Conservation (phyloP, 2,888 invertebrate genomes). For the Yponomeuta sedellus region DNA sequence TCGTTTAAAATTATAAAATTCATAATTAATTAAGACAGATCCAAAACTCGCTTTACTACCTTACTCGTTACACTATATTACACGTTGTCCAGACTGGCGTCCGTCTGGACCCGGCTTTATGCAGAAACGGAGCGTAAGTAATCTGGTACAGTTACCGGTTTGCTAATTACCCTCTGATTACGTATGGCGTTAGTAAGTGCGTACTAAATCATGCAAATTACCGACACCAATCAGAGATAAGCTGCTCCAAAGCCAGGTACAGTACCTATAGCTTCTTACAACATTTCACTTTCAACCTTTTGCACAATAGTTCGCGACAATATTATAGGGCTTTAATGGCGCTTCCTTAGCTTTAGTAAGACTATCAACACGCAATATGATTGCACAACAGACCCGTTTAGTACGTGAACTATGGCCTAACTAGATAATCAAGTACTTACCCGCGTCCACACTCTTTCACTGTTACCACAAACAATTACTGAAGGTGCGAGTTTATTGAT, state of each 20-base stretch:
- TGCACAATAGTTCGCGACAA: neutral
- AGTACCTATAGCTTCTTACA: neutral
- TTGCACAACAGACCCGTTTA: neutral
- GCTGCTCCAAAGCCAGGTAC: neutral
- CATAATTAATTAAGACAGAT: too few relatives aligned
- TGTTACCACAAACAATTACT: too few relatives aligned
- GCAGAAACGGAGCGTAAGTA: slow-evolving; percentile 21
- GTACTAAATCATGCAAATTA: neutral
- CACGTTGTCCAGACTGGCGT: too few relatives aligned
- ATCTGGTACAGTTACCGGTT: slow-evolving; percentile 23
- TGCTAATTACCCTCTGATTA: slow-evolving; percentile 16
- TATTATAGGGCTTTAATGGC: neutral
- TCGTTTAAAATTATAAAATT: too few relatives aligned
- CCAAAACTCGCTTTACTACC: too few relatives aligned
- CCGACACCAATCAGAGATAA: neutral
- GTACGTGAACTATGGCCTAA: neutral
- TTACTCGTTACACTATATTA: too few relatives aligned
- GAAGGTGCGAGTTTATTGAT: too few relatives aligned
- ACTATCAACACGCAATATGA: neutral
- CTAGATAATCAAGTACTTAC: too few relatives aligned
- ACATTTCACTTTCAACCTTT: neutral
- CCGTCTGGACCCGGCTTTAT: slow-evolving; percentile 21
- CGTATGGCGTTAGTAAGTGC: neutral
- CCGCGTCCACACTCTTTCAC: too few relatives aligned
- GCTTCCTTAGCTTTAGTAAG: neutral